Evolutionary conservation across 2,113 vertebrate genomes (phyloP).

Genomic region (Lates calcarifer): DNA sequence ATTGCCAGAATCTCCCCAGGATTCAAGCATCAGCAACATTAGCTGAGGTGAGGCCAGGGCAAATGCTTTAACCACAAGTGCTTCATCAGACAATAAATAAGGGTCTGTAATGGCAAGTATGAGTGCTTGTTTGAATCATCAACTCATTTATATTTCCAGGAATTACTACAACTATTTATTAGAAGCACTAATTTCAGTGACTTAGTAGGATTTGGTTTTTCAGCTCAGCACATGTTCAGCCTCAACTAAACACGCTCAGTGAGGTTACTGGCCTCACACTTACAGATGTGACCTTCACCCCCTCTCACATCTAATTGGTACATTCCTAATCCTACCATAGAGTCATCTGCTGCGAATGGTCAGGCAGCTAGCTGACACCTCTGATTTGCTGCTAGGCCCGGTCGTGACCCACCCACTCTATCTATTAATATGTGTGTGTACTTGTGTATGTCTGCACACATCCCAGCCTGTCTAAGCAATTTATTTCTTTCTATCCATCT

Average conservation of each 20-base stretch:
- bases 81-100: background rate
- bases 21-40: conserved; percentile 28
- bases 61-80: background rate
- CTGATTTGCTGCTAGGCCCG: conserved; percentile 54
- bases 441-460: background rate
- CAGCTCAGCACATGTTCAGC: background rate
- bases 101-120: background rate
- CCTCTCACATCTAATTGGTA: conserved; percentile 47
- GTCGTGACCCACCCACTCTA: conserved; percentile 12
- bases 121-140: background rate
- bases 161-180: background rate
- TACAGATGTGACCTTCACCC: conserved; percentile 51
- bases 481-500: conserved; percentile 3
- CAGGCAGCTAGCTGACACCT: conserved; percentile 54
- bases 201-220: background rate
- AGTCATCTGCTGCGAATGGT: conserved; percentile 26
- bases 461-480: conserved; percentile 26
- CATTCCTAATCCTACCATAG: conserved; percentile 27
- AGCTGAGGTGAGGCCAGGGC: background rate
- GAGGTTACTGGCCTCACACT: conserved; percentile 6
- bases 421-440: background rate
- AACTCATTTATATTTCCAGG: background rate
- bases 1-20: conserved; percentile 5
- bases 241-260: background rate
- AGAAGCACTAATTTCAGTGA: background rate